Percentiles rank a stretch among this genome's conserved stretches.
phyloP scores from a whole-genome alignment of 2,888 invertebrate species.

The Sphecodes monilicornis region DNA sequence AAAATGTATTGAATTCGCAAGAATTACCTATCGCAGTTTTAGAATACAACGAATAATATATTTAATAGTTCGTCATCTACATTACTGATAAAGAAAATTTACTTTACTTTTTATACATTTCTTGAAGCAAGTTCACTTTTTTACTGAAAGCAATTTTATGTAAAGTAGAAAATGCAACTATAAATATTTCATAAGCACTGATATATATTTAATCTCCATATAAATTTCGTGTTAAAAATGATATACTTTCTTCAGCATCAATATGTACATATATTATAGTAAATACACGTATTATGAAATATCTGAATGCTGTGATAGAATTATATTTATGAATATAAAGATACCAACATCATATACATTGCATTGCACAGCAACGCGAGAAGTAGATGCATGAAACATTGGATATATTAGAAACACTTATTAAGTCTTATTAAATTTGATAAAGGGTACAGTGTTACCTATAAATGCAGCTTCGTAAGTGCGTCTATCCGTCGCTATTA shows the following conservation, averaged over 20 bases:
- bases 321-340: slow-evolving; percentile 31
- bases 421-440: slow-evolving; percentile 50
- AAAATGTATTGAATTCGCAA: slow-evolving; percentile 22
- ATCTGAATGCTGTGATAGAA: not conserved
- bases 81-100: not conserved
- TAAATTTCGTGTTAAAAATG: slow-evolving; percentile 34
- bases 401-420: slow-evolving; percentile 33
- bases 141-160: not conserved
- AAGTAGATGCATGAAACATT: slow-evolving; percentile 30
- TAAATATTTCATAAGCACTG: not conserved
- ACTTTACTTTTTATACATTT: not conserved
- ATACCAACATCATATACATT: slow-evolving; percentile 36
- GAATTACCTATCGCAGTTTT: slow-evolving; percentile 62
- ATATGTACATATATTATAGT: slow-evolving; percentile 30
- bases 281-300: slow-evolving; percentile 25
- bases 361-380: slow-evolving; percentile 32
- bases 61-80: not conserved
- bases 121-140: not conserved
- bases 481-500: slow-evolving; percentile 70
- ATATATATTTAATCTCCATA: slow-evolving; percentile 31
- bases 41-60: slow-evolving; percentile 50
- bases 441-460: slow-evolving; percentile 37
- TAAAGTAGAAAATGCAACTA: not conserved
- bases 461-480: slow-evolving; percentile 30
- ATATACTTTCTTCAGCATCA: slow-evolving; percentile 16